These are phyloP conservation scores for Darevskia nairensis DNA, from an alignment of 2,797 vertebrate genomes.

Conservation along the genomic window DNA sequence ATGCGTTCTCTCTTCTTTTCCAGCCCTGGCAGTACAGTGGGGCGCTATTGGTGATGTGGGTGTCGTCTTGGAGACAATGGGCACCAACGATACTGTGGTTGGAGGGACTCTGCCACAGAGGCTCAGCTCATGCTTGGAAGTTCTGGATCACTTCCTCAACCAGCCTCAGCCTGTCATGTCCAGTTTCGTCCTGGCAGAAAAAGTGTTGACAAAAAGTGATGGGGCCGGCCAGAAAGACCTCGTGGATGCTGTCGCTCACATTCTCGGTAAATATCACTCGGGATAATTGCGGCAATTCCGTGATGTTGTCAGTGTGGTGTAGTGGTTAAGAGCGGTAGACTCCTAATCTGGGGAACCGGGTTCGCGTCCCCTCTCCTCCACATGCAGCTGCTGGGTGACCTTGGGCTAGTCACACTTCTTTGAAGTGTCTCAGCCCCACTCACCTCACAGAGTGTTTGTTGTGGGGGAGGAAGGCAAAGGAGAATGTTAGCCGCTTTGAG, in stretches of 20 bases:
- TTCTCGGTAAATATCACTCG: constrained; percentile 86
- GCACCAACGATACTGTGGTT: constrained; percentile 85
- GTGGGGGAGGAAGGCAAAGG: no score
- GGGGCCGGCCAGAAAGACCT: constrained; percentile 80
- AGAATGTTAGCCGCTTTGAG: no score
- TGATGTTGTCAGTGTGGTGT: not conserved
- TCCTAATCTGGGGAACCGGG: no score
- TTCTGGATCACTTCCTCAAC: constrained; percentile 91
- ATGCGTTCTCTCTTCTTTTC: not conserved
- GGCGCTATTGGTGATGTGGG: constrained; percentile 97
- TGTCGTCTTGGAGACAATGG: constrained; percentile 88
- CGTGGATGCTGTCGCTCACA: constrained; percentile 90
- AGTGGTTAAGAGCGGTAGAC: no score
- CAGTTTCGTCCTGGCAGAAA: constrained; percentile 94
- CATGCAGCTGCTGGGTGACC: no score
- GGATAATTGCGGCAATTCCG: not conserved
- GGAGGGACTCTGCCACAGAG: constrained; percentile 92
- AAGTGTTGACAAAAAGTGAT: constrained; percentile 73
- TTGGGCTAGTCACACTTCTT: no score
- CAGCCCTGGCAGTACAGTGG: constrained; percentile 94
- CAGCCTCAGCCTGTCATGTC: constrained; percentile 88
- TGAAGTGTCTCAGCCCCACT: no score
- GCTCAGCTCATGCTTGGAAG: constrained; percentile 92
- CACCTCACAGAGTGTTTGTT: no score
- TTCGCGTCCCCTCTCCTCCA: no score